Conservation (phyloP, 2,797 vertebrate species). For the Octomys mimax region DNA sequence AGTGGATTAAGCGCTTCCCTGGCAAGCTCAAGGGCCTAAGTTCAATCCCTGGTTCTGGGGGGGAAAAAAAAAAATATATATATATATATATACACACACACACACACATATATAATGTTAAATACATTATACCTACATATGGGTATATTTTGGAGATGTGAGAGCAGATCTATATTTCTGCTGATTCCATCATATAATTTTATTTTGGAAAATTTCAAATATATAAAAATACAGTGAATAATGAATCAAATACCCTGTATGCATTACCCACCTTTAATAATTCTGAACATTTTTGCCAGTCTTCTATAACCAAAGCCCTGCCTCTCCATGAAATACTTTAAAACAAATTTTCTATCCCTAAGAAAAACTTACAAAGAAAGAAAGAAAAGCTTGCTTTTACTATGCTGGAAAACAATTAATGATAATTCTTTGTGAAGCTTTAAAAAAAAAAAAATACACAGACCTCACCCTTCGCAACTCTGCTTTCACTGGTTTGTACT, state of each 20-base stretch:
- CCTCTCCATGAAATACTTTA: not conserved
- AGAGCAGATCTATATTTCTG: conserved; percentile 55
- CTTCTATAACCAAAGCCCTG: not conserved
- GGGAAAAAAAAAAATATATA: no score
- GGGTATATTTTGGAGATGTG: not conserved
- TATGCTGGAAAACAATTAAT: conserved; percentile 42
- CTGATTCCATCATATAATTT: conserved; percentile 56
- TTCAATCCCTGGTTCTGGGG: no score
- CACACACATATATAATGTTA: conserved; percentile 32
- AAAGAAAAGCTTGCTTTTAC: conserved; percentile 21
- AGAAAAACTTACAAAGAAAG: not conserved
- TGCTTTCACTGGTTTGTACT: conserved; percentile 54
- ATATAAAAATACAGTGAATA: conserved; percentile 18
- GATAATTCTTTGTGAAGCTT: conserved; percentile 41
- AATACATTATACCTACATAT: not conserved
- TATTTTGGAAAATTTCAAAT: conserved; percentile 50
- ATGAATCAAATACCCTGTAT: not conserved
- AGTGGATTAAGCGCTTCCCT: no score
- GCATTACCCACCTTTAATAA: not conserved
- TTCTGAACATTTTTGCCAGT: conserved; percentile 30
- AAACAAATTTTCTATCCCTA: conserved; percentile 22
- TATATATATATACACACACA: no score
- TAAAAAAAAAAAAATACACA: not conserved
- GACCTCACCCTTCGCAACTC: conserved; percentile 37
- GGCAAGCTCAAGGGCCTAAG: no score